Percentiles rank a stretch among this genome's conserved stretches.
These are phyloP conservation scores for Leptinotarsa haldemani DNA, from an alignment of 2,888 invertebrate genomes.

Conservation along the genomic window DNA sequence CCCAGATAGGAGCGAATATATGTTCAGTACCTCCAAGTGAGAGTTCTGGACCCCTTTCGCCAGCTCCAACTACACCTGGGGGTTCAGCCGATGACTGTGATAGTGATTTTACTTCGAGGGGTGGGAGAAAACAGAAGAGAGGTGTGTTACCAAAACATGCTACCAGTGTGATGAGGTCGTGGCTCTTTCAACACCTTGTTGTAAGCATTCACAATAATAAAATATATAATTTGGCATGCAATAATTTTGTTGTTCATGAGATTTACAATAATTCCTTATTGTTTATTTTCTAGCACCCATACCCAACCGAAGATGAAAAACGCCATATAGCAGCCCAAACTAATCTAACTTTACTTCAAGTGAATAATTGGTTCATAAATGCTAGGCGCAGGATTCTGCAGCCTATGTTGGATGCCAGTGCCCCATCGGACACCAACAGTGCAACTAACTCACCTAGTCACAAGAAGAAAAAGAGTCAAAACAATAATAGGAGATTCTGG, in stretches of 20 bases:
- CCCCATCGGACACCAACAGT: constrained; percentile 57
- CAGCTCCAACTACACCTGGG: constrained; percentile 72
- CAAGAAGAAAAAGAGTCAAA: constrained; percentile 72
- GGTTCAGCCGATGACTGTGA: constrained; percentile 72
- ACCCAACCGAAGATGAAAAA: constrained; percentile 95
- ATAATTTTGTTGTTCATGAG: background rate
- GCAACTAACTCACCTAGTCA: constrained; percentile 59
- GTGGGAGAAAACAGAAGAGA: constrained; percentile 77
- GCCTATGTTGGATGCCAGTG: constrained; percentile 87
- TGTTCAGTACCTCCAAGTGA: constrained; percentile 71
- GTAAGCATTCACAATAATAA: constrained; percentile 69
- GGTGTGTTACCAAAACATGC: constrained; percentile 96
- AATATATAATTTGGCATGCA: background rate
- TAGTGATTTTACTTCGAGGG: constrained; percentile 64
- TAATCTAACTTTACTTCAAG: constrained; percentile 81
- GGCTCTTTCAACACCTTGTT: constrained; percentile 96
- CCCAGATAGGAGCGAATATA: constrained; percentile 81
- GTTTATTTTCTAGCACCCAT: constrained; percentile 81
- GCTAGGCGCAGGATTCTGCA: constrained; percentile 90
- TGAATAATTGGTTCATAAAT: constrained; percentile 96
- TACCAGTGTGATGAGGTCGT: constrained; percentile 95
- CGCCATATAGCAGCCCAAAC: constrained; percentile 90
- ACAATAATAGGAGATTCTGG: constrained; percentile 79
- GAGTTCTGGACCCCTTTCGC: constrained; percentile 69
- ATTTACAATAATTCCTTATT: background rate